Conservation (phyloP, 2,113 vertebrate species). For the Rhegmatorhina hoffmannsi region DNA sequence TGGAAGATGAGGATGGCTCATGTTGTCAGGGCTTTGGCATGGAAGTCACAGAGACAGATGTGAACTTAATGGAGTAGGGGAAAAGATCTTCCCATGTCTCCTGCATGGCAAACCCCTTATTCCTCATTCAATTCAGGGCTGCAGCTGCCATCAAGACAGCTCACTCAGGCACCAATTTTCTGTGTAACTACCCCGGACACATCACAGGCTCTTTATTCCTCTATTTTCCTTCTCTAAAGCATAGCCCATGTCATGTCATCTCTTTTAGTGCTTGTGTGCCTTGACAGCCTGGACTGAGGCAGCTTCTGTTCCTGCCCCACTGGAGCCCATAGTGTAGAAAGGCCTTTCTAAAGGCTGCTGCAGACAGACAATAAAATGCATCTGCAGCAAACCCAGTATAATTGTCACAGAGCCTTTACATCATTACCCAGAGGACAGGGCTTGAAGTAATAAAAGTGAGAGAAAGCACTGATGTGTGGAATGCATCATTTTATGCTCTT, state of each 20-base stretch:
- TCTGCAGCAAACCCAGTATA: neutral
- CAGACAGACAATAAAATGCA: neutral
- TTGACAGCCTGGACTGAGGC: neutral
- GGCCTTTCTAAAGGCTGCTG: neutral
- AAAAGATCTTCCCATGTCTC: neutral
- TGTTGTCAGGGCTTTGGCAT: neutral
- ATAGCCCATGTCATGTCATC: neutral
- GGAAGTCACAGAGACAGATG: neutral
- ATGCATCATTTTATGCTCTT: constrained; percentile 4
- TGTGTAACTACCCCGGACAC: neutral
- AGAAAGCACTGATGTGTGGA: constrained; percentile 11
- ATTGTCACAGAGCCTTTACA: constrained; percentile 36
- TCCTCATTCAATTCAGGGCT: neutral
- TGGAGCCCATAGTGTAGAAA: neutral
- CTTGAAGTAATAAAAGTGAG: constrained; percentile 13
- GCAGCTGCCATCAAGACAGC: neutral
- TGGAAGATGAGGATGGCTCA: neutral
- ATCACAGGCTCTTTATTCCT: neutral
- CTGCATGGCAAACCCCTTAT: neutral
- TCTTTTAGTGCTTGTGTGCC: neutral
- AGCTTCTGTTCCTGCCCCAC: neutral
- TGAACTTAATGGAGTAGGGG: neutral
- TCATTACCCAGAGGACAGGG: constrained; percentile 25
- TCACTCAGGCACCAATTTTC: neutral
- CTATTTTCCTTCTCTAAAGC: neutral